Percentiles rank a stretch among this genome's conserved stretches.
phyloP scores from a whole-genome alignment of 2,113 vertebrate species.

The Hippolais icterina region DNA sequence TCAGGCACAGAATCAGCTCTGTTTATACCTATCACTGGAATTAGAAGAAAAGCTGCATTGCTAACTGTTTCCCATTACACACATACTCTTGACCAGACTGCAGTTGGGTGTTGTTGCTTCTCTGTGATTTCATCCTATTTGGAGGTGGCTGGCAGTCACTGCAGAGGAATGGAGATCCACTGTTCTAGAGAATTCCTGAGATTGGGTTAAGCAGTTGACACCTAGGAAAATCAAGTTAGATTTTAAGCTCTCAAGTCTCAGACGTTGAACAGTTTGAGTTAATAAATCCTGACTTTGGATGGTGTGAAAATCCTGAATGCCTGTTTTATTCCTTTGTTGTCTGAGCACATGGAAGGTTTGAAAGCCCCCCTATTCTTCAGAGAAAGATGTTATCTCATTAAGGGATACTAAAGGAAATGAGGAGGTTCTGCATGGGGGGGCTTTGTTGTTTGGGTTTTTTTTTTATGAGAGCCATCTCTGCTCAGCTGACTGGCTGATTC shows the following conservation, averaged over 20 bases:
- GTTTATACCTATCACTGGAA: not conserved
- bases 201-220: not conserved
- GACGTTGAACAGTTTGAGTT: not conserved
- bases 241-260: constrained; percentile 34
- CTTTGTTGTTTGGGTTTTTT: not conserved
- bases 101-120: not conserved
- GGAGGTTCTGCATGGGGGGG: not conserved
- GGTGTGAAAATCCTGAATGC: not conserved
- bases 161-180: not conserved
- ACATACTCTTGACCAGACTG: not conserved
- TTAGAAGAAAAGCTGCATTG: not conserved
- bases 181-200: not conserved
- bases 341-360: not conserved
- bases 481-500: not conserved
- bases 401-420: not conserved
- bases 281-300: not conserved
- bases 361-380: not conserved
- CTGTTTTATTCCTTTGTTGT: not conserved
- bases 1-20: not conserved
- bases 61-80: not conserved
- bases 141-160: not conserved
- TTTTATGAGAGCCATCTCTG: not conserved
- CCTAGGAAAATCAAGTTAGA: constrained; percentile 24
- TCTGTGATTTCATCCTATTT: not conserved
- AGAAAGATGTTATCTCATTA: constrained; percentile 3